Conservation (phyloP, 2,113 vertebrate species). For the Atlantisia rogersi region DNA sequence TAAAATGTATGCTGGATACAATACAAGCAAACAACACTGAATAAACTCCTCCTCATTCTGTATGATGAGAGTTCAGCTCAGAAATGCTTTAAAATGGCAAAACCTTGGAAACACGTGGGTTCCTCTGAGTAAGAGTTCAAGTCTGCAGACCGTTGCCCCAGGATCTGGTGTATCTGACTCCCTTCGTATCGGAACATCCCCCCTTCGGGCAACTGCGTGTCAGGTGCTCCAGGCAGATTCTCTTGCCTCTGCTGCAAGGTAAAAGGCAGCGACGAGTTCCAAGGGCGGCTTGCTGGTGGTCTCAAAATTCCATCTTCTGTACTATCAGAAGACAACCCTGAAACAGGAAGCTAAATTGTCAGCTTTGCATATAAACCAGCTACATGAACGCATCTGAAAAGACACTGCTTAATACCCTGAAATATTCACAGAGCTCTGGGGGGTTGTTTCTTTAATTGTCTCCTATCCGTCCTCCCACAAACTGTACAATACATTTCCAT, state of each 20-base stretch:
- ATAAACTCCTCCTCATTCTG: not conserved
- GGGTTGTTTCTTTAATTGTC: not conserved
- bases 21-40: not conserved
- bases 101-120: conserved; percentile 66
- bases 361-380: not conserved
- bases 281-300: not conserved
- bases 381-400: not conserved
- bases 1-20: not conserved
- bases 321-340: conserved; percentile 64
- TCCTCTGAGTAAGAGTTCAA: conserved; percentile 61
- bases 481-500: not conserved
- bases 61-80: not conserved
- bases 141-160: conserved; percentile 71
- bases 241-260: not conserved
- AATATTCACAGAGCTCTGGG: not conserved
- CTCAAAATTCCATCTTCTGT: not conserved
- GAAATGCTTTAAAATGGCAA: not conserved
- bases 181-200: not conserved
- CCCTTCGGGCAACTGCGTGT: not conserved
- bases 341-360: not conserved
- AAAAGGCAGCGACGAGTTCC: not conserved
- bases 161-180: conserved; percentile 67
- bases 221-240: not conserved
- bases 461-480: not conserved
- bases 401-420: not conserved